Percentiles rank a stretch among this genome's conserved stretches.
Conservation (phyloP, 2,797 vertebrate genomes). For the Luscinia megarhynchos region DNA sequence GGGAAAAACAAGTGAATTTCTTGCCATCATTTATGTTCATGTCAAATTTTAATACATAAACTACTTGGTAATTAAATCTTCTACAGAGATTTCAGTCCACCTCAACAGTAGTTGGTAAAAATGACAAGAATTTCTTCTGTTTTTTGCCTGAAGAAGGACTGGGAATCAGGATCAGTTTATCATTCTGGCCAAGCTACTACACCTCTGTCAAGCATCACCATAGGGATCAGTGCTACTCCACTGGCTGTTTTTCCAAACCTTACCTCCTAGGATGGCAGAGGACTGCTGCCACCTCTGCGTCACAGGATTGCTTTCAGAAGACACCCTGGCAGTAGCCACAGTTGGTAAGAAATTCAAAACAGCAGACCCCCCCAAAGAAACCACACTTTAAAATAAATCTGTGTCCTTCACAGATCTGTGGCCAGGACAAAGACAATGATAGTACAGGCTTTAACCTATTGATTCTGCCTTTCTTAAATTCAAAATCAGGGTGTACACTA, state of each 20-base stretch:
- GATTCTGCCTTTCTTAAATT: neutral
- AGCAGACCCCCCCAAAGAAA: neutral
- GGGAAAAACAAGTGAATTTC: neutral
- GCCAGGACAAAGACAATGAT: neutral
- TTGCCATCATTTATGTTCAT: neutral
- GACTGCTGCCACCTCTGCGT: neutral
- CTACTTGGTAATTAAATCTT: neutral
- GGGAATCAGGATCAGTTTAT: neutral
- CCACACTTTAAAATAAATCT: neutral
- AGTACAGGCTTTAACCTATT: neutral
- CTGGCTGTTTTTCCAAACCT: neutral
- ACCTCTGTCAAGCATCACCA: neutral
- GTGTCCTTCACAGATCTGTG: neutral
- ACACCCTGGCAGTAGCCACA: neutral
- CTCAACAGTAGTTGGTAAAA: neutral
- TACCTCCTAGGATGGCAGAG: neutral
- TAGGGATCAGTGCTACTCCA: neutral
- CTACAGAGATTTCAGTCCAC: neutral
- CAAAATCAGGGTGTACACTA: neutral
- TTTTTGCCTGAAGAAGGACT: neutral
- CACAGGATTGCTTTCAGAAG: fast-evolving
- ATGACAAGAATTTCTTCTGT: neutral
- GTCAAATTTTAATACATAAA: neutral
- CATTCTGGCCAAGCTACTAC: neutral
- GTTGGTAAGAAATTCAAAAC: neutral